A percentile compares a stretch with the other conserved stretches of the same genome.
Conservation (phyloP, 2,888 invertebrate species). For the Dryocosmus kuriphilus region DNA sequence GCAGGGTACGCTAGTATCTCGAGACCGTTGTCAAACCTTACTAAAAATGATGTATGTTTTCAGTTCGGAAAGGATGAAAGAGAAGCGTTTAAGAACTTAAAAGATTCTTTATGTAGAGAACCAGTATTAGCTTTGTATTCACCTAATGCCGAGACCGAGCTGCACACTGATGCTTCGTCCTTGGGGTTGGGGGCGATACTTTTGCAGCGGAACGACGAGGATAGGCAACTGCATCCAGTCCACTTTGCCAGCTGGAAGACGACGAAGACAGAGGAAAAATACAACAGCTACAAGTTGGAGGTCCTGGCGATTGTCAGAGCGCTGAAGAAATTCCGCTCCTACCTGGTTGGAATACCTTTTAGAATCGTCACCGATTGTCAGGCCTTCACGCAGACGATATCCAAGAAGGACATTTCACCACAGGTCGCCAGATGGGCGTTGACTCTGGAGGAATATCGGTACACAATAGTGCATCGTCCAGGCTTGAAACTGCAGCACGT, state of each 20-base stretch:
- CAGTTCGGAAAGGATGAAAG: no score
- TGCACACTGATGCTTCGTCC: conserved; percentile 53
- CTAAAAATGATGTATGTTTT: no score
- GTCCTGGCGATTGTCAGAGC: conserved; percentile 62
- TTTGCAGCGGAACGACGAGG: no score
- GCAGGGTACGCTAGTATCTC: no score
- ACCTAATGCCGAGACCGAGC: conserved; percentile 45
- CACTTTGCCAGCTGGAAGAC: conserved; percentile 62
- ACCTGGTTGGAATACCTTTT: no score
- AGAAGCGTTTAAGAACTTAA: no score
- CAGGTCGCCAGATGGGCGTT: conserved; percentile 20
- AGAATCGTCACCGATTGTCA: no score
- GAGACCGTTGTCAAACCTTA: no score
- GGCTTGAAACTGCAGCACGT: no score
- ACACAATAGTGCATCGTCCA: not conserved
- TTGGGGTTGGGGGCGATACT: conserved; percentile 59
- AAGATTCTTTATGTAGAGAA: not conserved
- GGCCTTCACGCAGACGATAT: no score
- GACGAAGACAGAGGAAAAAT: conserved; percentile 56
- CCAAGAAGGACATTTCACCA: no score
- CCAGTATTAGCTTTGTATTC: conserved; percentile 50
- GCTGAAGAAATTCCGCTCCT: conserved; percentile 53
- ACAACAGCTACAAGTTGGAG: conserved; percentile 60
- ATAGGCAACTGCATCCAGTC: conserved; percentile 58
- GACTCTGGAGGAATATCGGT: not conserved